These are phyloP conservation scores for Artibeus lituratus DNA, from an alignment of 2,797 vertebrate genomes.

Conservation along the genomic window DNA sequence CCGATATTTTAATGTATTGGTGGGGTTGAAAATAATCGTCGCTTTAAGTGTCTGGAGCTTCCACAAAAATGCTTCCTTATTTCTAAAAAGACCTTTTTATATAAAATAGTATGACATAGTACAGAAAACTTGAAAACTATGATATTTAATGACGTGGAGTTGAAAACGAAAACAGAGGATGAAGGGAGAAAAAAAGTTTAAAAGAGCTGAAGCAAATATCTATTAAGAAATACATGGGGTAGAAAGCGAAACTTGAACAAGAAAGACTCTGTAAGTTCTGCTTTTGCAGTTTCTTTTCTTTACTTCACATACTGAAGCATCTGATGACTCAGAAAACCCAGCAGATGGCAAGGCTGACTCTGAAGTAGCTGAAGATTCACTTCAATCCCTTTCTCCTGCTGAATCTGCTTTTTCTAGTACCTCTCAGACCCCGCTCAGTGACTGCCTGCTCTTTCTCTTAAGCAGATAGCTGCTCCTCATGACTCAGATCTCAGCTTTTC, in stretches of 20 bases:
- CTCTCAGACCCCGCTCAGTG: rapidly evolving
- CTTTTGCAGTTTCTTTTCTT: background rate
- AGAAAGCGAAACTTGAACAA: background rate
- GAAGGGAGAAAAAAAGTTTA: background rate
- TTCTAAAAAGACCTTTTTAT: background rate
- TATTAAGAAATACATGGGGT: background rate
- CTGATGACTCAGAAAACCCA: background rate
- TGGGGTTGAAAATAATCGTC: background rate
- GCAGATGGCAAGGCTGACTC: background rate
- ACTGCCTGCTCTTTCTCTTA: background rate
- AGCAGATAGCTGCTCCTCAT: background rate
- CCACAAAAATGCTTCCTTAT: background rate
- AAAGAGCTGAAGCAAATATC: background rate
- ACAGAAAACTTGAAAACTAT: background rate
- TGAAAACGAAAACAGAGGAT: background rate
- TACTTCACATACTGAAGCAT: background rate
- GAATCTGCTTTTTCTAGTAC: background rate
- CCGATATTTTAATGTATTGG: background rate
- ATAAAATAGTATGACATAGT: background rate
- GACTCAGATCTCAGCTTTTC: background rate
- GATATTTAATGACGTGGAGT: background rate
- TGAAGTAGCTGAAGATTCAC: background rate
- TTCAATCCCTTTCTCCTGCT: background rate
- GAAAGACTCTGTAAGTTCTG: background rate
- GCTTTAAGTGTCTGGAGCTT: background rate